Evolutionary conservation across 1,140 invertebrate genomes (phyloP), one percentile per base, ranked within the genome.

Genomic region (Drosophila ananassae): DNA sequence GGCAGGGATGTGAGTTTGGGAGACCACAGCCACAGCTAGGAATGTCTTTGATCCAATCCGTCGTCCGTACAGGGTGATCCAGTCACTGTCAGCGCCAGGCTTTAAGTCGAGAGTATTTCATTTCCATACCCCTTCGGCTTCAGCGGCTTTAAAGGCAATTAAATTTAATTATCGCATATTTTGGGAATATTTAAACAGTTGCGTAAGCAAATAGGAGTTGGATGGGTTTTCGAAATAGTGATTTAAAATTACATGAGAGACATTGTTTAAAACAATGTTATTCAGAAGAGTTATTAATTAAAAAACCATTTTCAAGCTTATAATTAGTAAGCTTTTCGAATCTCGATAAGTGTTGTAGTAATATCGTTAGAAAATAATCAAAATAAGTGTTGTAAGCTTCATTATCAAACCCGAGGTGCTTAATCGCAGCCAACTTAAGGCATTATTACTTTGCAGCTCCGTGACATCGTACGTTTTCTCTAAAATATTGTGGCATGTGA

Each of bases 11-110:
- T 64, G 62, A 51, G 48, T 56, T 44, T 47, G 63, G 58, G 51
- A 46, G 77, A 68, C 78, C 69, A 62, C 78, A 60, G 82, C 82
- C 69, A 78, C 82, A 85, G 83, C 82, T 85, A 85, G 82, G 82
- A 85, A 85, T 85, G 82, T 68, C 79, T 85, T 85, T 85, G 82
- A 85, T 85, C 83, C 71, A 57, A 64, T 61, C 78, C 82, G 82
- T 75, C 56, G 57, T 37, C 34, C 12, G 46, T 68, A 85, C 83
- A 79, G 82, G 79, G 84, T 85, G 83, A 75, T 66, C 54, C 72
- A 58, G 58, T 58, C 50, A 50, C 9, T 22, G 21, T 10, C 44
- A 47, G 44, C n/a, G 44, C 21, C 32, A 25, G 46, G 34, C 48
- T 60, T 32, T 10, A 22, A 51, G n/a, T 25, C 30, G 8, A 63